These are phyloP conservation scores for Trissolcus basalis DNA, from an alignment of 1,140 invertebrate genomes.

Conservation along the genomic window DNA sequence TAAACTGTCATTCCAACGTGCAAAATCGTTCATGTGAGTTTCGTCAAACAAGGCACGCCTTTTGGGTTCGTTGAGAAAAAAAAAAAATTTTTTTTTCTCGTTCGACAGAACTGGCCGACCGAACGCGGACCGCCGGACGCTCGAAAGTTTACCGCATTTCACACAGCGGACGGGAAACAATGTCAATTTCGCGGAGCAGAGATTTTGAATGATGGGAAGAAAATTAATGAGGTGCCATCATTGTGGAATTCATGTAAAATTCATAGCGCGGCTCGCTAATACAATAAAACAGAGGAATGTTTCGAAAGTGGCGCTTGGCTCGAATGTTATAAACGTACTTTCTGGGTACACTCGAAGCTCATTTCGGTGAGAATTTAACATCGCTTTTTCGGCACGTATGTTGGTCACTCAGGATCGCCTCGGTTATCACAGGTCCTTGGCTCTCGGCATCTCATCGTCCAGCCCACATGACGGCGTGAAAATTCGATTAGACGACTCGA, in stretches of 20 bases:
- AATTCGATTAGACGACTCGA: conserved; percentile 65
- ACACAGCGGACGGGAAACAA: background rate
- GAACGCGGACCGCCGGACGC: too few relatives aligned
- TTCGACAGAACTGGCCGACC: too few relatives aligned
- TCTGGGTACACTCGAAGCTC: conserved; percentile 15
- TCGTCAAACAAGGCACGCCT: too few relatives aligned
- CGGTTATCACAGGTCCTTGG: too few relatives aligned
- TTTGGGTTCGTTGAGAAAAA: too few relatives aligned
- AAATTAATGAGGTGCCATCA: background rate
- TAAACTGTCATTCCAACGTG: too few relatives aligned
- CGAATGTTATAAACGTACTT: conserved; percentile 13
- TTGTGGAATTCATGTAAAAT: conserved; percentile 15
- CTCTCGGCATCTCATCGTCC: background rate
- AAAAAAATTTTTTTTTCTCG: too few relatives aligned
- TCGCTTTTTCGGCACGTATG: background rate
- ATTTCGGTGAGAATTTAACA: conserved; percentile 9
- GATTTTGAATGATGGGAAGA: conserved; percentile 1
- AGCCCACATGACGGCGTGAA: conserved; percentile 30
- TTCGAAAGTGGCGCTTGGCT: conserved; percentile 6
- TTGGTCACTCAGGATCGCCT: conserved; percentile 1
- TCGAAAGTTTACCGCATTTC: too few relatives aligned
- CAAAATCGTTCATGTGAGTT: too few relatives aligned
- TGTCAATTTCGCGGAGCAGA: background rate
- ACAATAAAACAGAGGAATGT: conserved; percentile 23
- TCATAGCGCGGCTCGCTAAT: conserved; percentile 9